Evolutionary conservation across 2,888 invertebrate species (phyloP), one percentile per base, ranked within the genome.

Genomic region (Acleris literana): DNA sequence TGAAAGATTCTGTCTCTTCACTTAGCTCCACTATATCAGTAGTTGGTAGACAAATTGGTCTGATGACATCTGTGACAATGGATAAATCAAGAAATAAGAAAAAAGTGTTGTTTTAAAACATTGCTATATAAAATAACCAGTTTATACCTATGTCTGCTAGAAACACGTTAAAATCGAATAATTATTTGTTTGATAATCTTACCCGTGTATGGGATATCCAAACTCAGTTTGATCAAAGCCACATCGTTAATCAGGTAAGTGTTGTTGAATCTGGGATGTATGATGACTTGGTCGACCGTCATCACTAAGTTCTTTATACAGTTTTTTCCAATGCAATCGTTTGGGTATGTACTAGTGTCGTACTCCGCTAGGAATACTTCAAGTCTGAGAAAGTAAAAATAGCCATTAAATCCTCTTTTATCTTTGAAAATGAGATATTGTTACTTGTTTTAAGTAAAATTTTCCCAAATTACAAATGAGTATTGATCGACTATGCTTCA

Each of bases 301-400:
- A 1, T 62, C 17, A 39, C 22, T 13, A 25, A 11, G 16, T 66
- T 66, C 3, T n/a, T 6, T 18, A 66, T 13, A n/a, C 66, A 66
- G 11, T 29, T 18, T 17, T 17, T 46, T 5, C 11, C 33, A 25
- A 56, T 48, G 20, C 66, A 66, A n/a, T 66, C 66, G 2, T 16
- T n/a, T 20, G 52, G 52, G 25, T 17, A 57, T 4, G 29, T 39
- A 3, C 17, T 9, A 7, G 56, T 61, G 29, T 66, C 18, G n/a
- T 62, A 66, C 52, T 66, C 66, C 11, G 66, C 56, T 39, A 66
- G 56, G 22, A 48, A 44, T 11, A 66, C 56, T 56, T 56, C 33
- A 1, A 66, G 22, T 33, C 66, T 66, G 60, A 65, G 62, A 33
- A 17, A 49, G 48, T 13, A 46, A 3, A n/a, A 17, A 25, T 25